Evolutionary conservation across 2,113 vertebrate genomes (phyloP).

Genomic region (Antennarius striatus): DNA sequence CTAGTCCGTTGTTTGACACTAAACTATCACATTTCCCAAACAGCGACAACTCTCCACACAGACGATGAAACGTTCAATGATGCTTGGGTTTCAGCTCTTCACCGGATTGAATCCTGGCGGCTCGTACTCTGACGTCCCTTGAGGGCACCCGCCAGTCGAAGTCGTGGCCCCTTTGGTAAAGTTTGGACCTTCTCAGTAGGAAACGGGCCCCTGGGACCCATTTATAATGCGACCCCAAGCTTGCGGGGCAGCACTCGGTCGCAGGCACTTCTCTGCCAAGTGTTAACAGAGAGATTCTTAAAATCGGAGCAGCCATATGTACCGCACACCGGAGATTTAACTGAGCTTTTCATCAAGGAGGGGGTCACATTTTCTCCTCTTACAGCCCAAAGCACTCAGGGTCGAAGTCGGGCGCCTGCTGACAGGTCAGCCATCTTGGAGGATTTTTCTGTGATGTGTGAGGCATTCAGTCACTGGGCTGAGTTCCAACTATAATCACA

Average conservation of each 20-base stretch:
- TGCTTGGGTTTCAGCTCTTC: conserved; percentile 72
- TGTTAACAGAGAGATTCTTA: conserved; percentile 78
- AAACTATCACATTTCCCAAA: conserved; percentile 73
- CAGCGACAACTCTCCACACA: conserved; percentile 38
- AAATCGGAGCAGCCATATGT: conserved; percentile 66
- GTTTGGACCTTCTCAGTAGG: conserved; percentile 65
- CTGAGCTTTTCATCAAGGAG: conserved; percentile 71
- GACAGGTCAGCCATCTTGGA: conserved; percentile 63
- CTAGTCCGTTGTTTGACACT: conserved; percentile 52
- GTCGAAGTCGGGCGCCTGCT: conserved; percentile 49
- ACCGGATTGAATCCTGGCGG: conserved; percentile 19
- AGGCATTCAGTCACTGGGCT: background rate
- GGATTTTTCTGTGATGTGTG: conserved; percentile 35
- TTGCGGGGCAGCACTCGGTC: conserved; percentile 51
- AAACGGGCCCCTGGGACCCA: conserved; percentile 67
- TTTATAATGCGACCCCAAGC: conserved; percentile 62
- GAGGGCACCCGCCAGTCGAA: background rate
- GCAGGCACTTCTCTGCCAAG: conserved; percentile 68
- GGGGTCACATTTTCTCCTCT: conserved; percentile 53
- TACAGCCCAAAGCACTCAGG: conserved; percentile 58
- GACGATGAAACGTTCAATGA: conserved; percentile 69
- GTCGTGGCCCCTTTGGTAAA: background rate
- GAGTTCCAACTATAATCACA: no score
- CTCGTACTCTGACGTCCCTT: conserved; percentile 6
- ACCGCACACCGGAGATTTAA: conserved; percentile 52